Percentiles rank a stretch among this genome's conserved stretches.
phyloP scores from a whole-genome alignment of 2,797 vertebrate species.

The Neosilurus hyrtlii region DNA sequence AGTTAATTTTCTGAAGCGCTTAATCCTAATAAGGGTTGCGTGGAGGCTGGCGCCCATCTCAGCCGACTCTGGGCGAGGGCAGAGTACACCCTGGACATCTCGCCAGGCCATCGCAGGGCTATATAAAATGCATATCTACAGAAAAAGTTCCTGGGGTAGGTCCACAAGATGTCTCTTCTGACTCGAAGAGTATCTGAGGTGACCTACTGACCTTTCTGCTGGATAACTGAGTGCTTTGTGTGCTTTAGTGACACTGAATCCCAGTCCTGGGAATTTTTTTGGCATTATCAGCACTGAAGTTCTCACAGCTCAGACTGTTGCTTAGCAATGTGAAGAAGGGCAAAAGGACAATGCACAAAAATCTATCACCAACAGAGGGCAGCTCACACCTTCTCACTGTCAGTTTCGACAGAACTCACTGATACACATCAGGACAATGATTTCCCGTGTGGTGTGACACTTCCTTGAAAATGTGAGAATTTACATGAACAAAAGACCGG shows the following conservation, averaged over 20 bases:
- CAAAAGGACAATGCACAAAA: not conserved
- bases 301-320: not conserved
- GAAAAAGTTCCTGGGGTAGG: not conserved
- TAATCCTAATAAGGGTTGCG: too few relatives aligned
- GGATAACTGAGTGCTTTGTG: not conserved
- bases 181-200: not conserved
- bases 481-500: not conserved
- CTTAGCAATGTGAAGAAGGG: not conserved
- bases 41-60: too few relatives aligned
- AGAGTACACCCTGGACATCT: too few relatives aligned
- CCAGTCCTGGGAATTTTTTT: not conserved
- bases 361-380: slow-evolving; percentile 31
- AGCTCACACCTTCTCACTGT: slow-evolving; percentile 15
- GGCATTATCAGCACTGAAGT: not conserved
- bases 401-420: not conserved
- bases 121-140: too few relatives aligned
- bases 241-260: not conserved
- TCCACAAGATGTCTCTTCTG: not conserved
- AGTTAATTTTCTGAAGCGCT: too few relatives aligned
- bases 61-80: too few relatives aligned
- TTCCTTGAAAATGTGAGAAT: not conserved
- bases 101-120: too few relatives aligned
- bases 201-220: not conserved
- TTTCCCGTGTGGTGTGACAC: not conserved
- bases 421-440: not conserved